Percentiles rank a stretch among this genome's conserved stretches.
Conservation (phyloP, 2,888 invertebrate species). For the Drosophila bunnanda region DNA sequence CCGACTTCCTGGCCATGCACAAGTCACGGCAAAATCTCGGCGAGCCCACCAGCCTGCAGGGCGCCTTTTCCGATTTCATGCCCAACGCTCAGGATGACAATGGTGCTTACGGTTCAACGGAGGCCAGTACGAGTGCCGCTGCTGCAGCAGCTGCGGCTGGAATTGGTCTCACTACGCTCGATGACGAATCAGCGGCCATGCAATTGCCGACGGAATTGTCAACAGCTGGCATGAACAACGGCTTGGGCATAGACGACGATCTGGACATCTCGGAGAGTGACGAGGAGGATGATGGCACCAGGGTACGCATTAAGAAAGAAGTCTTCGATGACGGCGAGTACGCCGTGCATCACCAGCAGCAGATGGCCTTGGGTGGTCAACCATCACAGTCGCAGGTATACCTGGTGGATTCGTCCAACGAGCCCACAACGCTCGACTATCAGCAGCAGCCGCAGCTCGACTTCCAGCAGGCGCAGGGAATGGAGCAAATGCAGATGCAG, state of each 20-base stretch:
- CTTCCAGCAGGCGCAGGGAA: conserved; percentile 39
- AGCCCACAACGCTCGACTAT: conserved; percentile 42
- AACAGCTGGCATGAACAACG: conserved; percentile 84
- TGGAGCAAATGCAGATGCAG: conserved; percentile 39
- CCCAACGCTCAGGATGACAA: conserved; percentile 68
- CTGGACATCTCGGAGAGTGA: conserved; percentile 92
- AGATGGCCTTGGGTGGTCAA: conserved; percentile 14
- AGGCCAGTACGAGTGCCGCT: conserved; percentile 59
- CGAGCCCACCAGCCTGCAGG: conserved; percentile 48
- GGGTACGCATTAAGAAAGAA: conserved; percentile 70
- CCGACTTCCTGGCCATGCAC: conserved; percentile 90
- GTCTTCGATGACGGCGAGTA: conserved; percentile 59
- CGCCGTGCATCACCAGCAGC: conserved; percentile 30
- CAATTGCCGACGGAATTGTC: conserved; percentile 69
- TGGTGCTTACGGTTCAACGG: conserved; percentile 57
- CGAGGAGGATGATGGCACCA: conserved; percentile 84
- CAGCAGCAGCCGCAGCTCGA: conserved; percentile 42
- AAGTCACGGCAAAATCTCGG: conserved; percentile 68
- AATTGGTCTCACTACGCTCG: conserved; percentile 14
- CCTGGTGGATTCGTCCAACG: conserved; percentile 57
- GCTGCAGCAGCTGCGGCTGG: conserved; percentile 34
- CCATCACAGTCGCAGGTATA: conserved; percentile 54
- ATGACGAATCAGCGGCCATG: conserved; percentile 33
- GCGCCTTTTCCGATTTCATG: conserved; percentile 68
- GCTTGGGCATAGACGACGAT: conserved; percentile 90